phyloP scores from a whole-genome alignment of 2,797 vertebrate genomes.

The Podargus strigoides region DNA sequence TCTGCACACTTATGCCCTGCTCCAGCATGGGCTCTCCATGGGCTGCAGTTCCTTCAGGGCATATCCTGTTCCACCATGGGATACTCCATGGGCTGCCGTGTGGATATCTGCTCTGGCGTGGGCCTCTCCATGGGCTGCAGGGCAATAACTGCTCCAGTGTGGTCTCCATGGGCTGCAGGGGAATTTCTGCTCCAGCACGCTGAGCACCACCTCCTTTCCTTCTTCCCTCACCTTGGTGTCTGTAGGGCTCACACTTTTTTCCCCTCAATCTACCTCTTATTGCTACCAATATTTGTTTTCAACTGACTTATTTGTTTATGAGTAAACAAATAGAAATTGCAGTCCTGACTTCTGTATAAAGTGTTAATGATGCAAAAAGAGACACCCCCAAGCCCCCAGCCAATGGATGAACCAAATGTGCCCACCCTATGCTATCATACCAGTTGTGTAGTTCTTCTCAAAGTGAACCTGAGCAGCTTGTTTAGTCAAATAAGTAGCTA shows the following conservation, averaged over 20 bases:
- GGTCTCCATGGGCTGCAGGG: too few species aligned
- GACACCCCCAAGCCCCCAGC: background rate
- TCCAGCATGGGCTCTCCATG: fast-evolving
- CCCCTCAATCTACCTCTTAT: too few species aligned
- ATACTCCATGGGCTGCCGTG: background rate
- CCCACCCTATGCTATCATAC: too few species aligned
- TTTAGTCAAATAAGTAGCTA: background rate
- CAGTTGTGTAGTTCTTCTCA: background rate
- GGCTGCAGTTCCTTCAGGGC: background rate
- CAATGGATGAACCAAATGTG: background rate
- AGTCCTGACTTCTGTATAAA: background rate
- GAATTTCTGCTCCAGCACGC: background rate
- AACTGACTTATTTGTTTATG: background rate
- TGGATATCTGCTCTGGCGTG: background rate
- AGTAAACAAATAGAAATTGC: background rate
- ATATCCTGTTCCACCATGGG: background rate
- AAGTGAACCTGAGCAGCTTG: background rate
- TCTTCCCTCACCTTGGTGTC: background rate
- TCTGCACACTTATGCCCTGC: background rate
- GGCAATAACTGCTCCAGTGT: background rate
- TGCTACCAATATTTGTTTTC: background rate
- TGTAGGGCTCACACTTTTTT: too few species aligned
- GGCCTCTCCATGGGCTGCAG: background rate
- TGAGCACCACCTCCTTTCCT: background rate
- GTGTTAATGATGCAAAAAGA: background rate